Base-by-base conservation (phyloP, 2,888 invertebrate species). In the Apocheima hispidaria region DNA sequence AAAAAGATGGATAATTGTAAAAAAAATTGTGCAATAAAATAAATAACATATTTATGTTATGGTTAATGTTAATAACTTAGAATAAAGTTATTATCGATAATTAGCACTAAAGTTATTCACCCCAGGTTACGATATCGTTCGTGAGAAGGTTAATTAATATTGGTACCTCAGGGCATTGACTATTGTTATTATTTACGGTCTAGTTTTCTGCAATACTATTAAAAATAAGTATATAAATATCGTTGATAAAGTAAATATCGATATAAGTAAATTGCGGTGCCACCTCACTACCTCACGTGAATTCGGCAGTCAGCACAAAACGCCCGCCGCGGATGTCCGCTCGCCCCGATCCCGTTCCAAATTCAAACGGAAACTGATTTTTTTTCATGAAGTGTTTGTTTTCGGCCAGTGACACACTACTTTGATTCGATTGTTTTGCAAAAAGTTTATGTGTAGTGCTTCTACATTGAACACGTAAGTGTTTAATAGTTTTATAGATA, bases 291-390 rank as follows among this genome's bases (percentile, higher is more conserved):
- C 89, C 77, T 77, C 88, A 70, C 87, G 26, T 26, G 26, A 4
- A 26, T 5, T 78, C 80, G 82, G 75, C 84, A 88, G 87, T 90
- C 81, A 77, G 83, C 81, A 75, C 74, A 83, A 79, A 69, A 79
- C 83, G 75, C 70, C 72, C 81, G 83, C 69, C 78, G 86, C 78
- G 82, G 73, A 81, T 77, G 83, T 79, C 72, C 78, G 86, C 75
- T 72, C 74, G 69, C 68, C 75, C 85, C 80, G 83, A 71, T 74
- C 71, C 65, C 69, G 69, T 73, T 77, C 65, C 63, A 75, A 78
- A 68, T 69, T 72, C 69, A 73, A 57, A 57, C 35, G 36, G 46
- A 62, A 48, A 52, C 53, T 52, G 10, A 52, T 40, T 26, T 40
- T 36, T 40, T 28, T 40, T 44, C 26, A 12, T 9, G 10, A 16